Percentiles rank a stretch among this genome's conserved stretches.
Conservation (phyloP, 92 coral and sea anemone species). For the Anthopleura xanthogrammica region DNA sequence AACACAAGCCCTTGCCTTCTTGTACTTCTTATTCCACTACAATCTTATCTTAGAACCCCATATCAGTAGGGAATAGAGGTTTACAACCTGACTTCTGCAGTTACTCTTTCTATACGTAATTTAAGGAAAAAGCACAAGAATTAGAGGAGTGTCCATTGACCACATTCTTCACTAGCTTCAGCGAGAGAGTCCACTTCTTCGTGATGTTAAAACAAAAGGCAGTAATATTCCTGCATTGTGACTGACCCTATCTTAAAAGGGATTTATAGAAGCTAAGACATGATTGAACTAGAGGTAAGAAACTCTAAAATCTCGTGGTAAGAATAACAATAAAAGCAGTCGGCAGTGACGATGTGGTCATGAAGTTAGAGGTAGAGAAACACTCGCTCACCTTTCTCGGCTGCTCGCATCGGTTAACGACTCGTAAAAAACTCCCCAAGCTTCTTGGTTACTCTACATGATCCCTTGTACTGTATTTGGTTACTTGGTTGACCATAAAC, state of each 20-base stretch:
- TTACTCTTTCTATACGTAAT: constrained; percentile 5
- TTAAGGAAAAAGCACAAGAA: neutral
- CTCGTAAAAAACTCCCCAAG: neutral
- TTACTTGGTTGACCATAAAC: neutral
- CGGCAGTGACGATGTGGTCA: neutral
- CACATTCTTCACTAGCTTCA: constrained; percentile 2
- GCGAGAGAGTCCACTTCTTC: neutral
- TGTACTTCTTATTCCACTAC: neutral
- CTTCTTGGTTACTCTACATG: neutral
- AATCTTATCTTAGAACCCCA: neutral
- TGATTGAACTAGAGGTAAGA: neutral
- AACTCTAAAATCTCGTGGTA: neutral
- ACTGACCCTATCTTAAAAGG: neutral
- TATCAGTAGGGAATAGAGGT: neutral
- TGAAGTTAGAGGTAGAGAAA: neutral
- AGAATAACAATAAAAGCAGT: neutral
- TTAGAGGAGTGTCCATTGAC: constrained; percentile 7
- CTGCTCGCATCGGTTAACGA: neutral
- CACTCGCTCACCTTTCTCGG: neutral
- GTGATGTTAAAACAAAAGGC: neutral
- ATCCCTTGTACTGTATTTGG: neutral
- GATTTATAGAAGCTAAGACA: neutral
- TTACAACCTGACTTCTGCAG: neutral
- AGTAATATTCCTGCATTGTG: neutral
- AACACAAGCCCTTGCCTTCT: neutral